Conservation (phyloP, 2,113 vertebrate genomes). For the Guaruba guarouba region DNA sequence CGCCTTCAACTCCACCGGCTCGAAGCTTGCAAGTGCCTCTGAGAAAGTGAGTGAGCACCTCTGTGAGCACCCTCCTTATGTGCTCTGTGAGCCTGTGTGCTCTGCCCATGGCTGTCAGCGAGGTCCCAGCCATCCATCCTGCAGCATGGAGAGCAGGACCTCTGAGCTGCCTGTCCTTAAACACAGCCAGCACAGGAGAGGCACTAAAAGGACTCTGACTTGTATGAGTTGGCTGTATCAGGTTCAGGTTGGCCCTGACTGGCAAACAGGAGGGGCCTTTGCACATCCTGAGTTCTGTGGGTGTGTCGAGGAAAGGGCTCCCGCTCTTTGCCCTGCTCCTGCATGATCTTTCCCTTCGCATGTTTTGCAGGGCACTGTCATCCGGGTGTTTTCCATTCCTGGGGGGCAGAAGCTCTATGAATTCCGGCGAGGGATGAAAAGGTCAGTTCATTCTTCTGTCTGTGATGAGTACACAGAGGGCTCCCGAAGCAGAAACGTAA, state of each 20-base stretch:
- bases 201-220: not conserved
- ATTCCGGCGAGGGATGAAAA: slow-evolving; percentile 94
- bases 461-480: not conserved
- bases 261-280: slow-evolving; percentile 1
- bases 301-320: not conserved
- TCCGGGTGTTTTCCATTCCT: slow-evolving; percentile 90
- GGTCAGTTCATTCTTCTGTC: slow-evolving; percentile 72
- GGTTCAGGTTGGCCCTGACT: not conserved
- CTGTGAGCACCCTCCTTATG: not conserved
- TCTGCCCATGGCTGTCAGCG: not conserved
- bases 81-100: not conserved
- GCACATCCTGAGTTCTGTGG: not conserved
- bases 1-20: slow-evolving; percentile 84
- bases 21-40: slow-evolving; percentile 89
- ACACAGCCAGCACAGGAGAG: not conserved
- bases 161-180: not conserved
- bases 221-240: accelerated
- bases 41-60: slow-evolving; percentile 80
- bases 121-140: not conserved
- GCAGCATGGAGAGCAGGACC: not conserved
- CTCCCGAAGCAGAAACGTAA: not conserved
- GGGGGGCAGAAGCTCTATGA: slow-evolving; percentile 90
- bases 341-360: not conserved
- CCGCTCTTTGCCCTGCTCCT: not conserved
- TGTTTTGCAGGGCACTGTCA: slow-evolving; percentile 88